Percentiles rank a stretch among this genome's conserved stretches.
These are phyloP conservation scores for Clarias fuscus DNA, from an alignment of 2,797 vertebrate genomes.

Conservation along the genomic window DNA sequence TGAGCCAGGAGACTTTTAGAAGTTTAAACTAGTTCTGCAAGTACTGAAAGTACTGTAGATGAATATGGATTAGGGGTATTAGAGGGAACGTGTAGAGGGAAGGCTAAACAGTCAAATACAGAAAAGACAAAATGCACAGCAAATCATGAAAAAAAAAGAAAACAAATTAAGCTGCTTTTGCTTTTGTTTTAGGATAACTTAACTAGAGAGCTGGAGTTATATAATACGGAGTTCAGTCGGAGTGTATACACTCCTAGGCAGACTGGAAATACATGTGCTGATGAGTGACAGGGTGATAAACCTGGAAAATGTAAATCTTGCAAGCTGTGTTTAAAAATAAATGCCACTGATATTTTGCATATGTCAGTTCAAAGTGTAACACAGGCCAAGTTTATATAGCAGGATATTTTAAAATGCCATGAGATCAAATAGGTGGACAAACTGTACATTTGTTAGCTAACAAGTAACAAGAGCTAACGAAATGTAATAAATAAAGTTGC, in stretches of 20 bases:
- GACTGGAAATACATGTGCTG: constrained; percentile 3
- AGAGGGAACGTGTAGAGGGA: not conserved
- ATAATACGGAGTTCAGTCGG: not conserved
- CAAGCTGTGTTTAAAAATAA: not conserved
- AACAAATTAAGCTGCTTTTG: not conserved
- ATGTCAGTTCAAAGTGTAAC: not conserved
- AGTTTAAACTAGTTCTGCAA: not conserved
- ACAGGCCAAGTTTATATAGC: not conserved
- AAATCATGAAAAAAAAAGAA: not conserved
- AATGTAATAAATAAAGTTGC: not conserved
- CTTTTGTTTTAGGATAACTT: not conserved
- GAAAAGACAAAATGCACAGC: not conserved
- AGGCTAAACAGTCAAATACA: not conserved
- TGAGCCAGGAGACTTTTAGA: not conserved
- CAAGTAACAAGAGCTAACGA: not conserved
- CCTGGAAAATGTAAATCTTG: not conserved
- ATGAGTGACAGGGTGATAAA: not conserved
- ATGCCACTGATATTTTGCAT: not conserved
- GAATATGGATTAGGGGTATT: not conserved
- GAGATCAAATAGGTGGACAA: not conserved
- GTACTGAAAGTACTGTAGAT: not conserved
- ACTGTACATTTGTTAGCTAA: not conserved
- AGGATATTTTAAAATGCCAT: not conserved
- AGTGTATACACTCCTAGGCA: not conserved
- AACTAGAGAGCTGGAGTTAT: constrained; percentile 29